These are phyloP conservation scores for Silurus lanzhouensis DNA, from an alignment of 2,797 vertebrate genomes.

Conservation along the genomic window DNA sequence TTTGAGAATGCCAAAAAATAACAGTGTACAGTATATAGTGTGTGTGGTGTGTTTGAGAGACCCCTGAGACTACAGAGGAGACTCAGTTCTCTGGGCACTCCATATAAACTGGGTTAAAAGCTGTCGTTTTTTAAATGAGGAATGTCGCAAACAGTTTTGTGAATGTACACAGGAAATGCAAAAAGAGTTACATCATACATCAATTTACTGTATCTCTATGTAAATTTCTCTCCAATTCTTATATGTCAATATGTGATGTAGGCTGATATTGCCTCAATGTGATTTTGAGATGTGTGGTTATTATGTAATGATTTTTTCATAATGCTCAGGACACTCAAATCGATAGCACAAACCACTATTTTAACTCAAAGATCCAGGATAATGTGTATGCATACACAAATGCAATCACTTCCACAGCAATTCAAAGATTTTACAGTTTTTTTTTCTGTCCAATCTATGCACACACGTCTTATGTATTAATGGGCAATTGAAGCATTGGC, in stretches of 20 bases:
- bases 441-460: neutral
- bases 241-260: neutral
- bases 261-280: neutral
- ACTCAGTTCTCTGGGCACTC: neutral
- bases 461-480: neutral
- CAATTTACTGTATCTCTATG: no score
- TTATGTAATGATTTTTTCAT: neutral
- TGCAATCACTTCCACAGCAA: neutral
- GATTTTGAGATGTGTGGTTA: neutral
- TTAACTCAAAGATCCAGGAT: neutral
- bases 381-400: neutral
- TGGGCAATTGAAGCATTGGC: neutral
- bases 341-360: neutral
- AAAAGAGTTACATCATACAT: no score
- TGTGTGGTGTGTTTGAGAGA: neutral
- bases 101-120: neutral
- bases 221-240: no score
- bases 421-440: neutral
- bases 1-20: neutral
- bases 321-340: neutral
- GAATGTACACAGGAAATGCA: no score
- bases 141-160: neutral
- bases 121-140: neutral
- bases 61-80: neutral
- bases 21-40: neutral